Evolutionary conservation across 2,113 vertebrate genomes (phyloP), one percentile per base, ranked within the genome.

Genomic region (Hippotragus niger): DNA sequence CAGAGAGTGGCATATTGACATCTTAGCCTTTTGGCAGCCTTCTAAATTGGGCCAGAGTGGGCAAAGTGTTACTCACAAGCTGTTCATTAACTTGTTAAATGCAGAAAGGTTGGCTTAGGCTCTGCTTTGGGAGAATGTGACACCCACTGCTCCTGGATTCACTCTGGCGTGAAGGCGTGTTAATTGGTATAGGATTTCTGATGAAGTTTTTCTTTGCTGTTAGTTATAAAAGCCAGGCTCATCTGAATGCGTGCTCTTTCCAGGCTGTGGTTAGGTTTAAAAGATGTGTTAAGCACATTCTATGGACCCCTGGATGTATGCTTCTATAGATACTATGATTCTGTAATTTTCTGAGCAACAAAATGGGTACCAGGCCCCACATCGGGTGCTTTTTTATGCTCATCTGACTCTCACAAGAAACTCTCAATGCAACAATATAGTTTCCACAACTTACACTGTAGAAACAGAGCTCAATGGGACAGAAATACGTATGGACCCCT

Each of bases 71-170:
- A 67, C 81, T 94, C 84, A 84, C 86, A 91, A 97, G 97, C 96
- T 97, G 89, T 97, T 98, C 90, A 96, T 97, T 98, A 98, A 97
- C 96, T 97, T 90, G 90, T 81, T 94, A 85, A 86, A 94, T 50
- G 95, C 83, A 87, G 91, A 81, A 64, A 90, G 93, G 67, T 78
- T 96, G 88, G 90, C 92, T 78, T 71, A 36, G 81, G 88, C 81
- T 86, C 57, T 27, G 11, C 85, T 91, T 53, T n/a, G 95, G 95
- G 96, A 93, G 96, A 98, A 97, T 11, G 82, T 93, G 96, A 97
- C 96, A 97, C 97, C 96, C 94, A 58, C 93, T 15, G 67, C 90
- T 88, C 88, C 74, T 76, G 81, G 96, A 86, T 92, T 78, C 88
- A 84, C 94, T 95, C 60, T 97, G 80, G 97, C 95, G 36, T 97